Conservation (phyloP, 2,888 invertebrate genomes). For the Antitype chi region DNA sequence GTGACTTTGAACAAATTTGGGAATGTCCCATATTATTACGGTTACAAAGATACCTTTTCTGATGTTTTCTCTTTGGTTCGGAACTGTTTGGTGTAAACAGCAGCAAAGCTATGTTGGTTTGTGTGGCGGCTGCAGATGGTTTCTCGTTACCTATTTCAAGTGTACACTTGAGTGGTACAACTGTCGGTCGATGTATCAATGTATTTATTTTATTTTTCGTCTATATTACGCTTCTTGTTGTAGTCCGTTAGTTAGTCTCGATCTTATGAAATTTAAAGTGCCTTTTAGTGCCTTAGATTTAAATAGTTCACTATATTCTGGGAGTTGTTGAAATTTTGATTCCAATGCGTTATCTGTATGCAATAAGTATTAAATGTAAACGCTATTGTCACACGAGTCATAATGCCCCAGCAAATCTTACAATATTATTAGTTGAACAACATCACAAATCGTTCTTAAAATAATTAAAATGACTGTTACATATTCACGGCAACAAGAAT, state of each 20-base stretch:
- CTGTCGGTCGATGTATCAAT: constrained; percentile 74
- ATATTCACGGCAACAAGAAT: constrained; percentile 25
- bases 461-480: constrained; percentile 7
- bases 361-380: constrained; percentile 63
- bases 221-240: constrained; percentile 83
- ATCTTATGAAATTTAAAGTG: constrained; percentile 75
- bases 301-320: constrained; percentile 61
- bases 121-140: constrained; percentile 59
- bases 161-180: constrained; percentile 60
- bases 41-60: constrained; percentile 69
- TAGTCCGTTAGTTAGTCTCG: constrained; percentile 80
- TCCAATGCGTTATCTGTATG: constrained; percentile 64
- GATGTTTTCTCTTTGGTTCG: constrained; percentile 59
- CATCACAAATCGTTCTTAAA: constrained; percentile 39
- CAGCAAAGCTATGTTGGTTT: constrained; percentile 62
- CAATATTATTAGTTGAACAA: constrained; percentile 22
- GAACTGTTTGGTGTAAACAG: constrained; percentile 58
- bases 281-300: constrained; percentile 80
- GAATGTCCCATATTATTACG: constrained; percentile 76
- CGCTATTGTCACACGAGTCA: constrained; percentile 57
- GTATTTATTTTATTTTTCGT: constrained; percentile 79
- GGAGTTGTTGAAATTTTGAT: constrained; percentile 65
- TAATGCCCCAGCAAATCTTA: constrained; percentile 12
- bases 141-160: constrained; percentile 65
- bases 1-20: constrained; percentile 84